Base-by-base conservation (phyloP, 2,113 vertebrate species). In the Ciconia maguari region DNA sequence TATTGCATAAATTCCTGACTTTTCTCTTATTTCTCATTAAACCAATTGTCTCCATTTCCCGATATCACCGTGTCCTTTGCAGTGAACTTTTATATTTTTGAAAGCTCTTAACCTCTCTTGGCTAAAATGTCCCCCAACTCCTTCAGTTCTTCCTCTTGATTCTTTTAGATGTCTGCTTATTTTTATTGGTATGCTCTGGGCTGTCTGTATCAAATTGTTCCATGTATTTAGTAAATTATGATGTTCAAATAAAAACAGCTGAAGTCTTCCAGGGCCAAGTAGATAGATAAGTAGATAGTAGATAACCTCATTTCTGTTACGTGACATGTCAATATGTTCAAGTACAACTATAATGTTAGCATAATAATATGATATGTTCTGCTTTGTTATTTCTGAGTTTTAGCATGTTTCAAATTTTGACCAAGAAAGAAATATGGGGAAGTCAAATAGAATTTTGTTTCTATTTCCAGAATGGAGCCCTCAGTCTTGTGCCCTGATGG, bases 241-340 rank as follows among this genome's bases (percentile, higher is more conserved):
- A 29, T 42, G 42, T 19, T 84, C 38, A 82, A 54, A 71, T 60
- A 16, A 81, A 32, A 78, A 44, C 3, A 42, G 6, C 16, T 77
- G 9, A 11, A 19, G 32, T 38, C 44, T 52, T 87, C 22, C 64
- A 32, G 16, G 25, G 10, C 12, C 11, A 57, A 74, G 19, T 29
- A 57, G 55, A 48, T 52, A 52, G 55, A 48, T 52, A 52, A 82
- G n/a, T n/a, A n/a, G n/a, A n/a, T n/a, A 74, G 19, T 29, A 57
- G 55, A 48, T 52, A 52, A 82, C n/a, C 2, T 78, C 20, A 38
- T 81, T 61, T 48, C 7, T 19, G 5, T 57, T 38, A 29, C 11
- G 1, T 2, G 2, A n/a, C 16, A 6, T 11, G 13, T 42, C 49
- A 70, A 0, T 61, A 1, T 44, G 25, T 75, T 78, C 20, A 36